A percentile compares a stretch with the other conserved stretches of the same genome.
Conservation (phyloP, 2,797 vertebrate species). For the Scolopax bukidnonensis region DNA sequence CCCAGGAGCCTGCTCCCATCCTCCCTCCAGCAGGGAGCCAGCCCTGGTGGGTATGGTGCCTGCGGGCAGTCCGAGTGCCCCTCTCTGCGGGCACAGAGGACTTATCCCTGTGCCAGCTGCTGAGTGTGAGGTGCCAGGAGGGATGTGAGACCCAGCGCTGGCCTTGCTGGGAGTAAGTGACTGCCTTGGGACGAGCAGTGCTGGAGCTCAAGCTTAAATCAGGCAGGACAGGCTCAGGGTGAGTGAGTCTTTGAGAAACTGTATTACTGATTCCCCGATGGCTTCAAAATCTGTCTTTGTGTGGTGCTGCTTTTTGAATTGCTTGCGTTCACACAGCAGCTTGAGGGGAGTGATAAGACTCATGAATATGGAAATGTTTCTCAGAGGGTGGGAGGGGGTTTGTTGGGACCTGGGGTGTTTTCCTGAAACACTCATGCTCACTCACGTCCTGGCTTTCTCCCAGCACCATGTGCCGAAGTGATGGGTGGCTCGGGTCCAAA, state of each 20-base stretch:
- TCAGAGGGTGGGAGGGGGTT: not conserved
- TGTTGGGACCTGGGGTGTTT: not conserved
- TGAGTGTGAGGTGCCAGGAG: fast-evolving
- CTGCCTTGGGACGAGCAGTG: not conserved
- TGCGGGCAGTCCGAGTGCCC: fast-evolving
- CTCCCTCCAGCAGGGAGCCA: not conserved
- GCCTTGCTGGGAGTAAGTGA: not conserved
- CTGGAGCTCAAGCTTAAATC: not conserved
- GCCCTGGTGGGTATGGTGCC: fast-evolving
- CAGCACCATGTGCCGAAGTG: not conserved
- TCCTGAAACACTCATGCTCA: fast-evolving
- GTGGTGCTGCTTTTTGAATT: slow-evolving; percentile 10
- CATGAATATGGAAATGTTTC: slow-evolving; percentile 51
- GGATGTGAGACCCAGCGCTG: fast-evolving
- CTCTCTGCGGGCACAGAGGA: fast-evolving
- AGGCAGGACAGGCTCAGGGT: not conserved
- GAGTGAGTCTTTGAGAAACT: not conserved
- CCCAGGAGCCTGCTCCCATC: not conserved
- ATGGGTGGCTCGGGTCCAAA: fast-evolving
- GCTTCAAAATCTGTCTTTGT: slow-evolving; percentile 17
- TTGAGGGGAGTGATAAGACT: slow-evolving; percentile 63
- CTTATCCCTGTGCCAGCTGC: not conserved
- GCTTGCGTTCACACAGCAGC: slow-evolving; percentile 24
- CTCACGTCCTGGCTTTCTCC: not conserved
- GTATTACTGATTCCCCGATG: not conserved